Evolutionary conservation across 2,797 vertebrate genomes (phyloP).

Genomic region (Channallabes apus): DNA sequence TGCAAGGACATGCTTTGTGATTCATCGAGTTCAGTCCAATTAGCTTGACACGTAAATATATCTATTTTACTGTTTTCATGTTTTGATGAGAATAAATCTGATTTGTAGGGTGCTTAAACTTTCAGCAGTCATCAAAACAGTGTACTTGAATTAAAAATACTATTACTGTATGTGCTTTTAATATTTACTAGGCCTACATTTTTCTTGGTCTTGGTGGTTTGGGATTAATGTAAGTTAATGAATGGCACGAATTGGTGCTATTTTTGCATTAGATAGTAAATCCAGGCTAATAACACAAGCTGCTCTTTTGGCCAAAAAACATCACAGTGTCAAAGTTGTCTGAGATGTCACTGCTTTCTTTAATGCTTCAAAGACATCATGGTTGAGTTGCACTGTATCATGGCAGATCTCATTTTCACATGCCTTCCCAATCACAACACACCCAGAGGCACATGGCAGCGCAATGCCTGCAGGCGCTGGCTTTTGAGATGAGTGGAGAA

Average conservation of each 20-base stretch:
- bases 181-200: not conserved
- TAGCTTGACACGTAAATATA: not conserved
- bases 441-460: conserved; percentile 71
- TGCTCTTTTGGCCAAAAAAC: not conserved
- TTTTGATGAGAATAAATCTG: not conserved
- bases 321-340: conserved; percentile 13
- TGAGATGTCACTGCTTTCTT: conserved; percentile 29
- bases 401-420: conserved; percentile 64
- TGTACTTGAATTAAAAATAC: not conserved
- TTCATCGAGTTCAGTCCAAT: not conserved
- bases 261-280: not conserved
- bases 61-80: not conserved
- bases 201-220: not conserved
- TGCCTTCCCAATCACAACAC: conserved; percentile 67
- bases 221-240: not conserved
- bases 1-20: not conserved
- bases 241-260: not conserved
- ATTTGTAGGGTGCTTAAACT: not conserved
- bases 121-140: not conserved
- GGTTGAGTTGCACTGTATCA: conserved; percentile 51
- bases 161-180: not conserved
- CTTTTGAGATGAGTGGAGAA: conserved; percentile 72
- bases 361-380: conserved; percentile 22
- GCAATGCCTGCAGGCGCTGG: conserved; percentile 67
- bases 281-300: conserved; percentile 7